Percentiles rank a stretch among this genome's conserved stretches.
Evolutionary conservation across 2,797 vertebrate genomes (phyloP).

Genomic region (Myotis findleyi): DNA sequence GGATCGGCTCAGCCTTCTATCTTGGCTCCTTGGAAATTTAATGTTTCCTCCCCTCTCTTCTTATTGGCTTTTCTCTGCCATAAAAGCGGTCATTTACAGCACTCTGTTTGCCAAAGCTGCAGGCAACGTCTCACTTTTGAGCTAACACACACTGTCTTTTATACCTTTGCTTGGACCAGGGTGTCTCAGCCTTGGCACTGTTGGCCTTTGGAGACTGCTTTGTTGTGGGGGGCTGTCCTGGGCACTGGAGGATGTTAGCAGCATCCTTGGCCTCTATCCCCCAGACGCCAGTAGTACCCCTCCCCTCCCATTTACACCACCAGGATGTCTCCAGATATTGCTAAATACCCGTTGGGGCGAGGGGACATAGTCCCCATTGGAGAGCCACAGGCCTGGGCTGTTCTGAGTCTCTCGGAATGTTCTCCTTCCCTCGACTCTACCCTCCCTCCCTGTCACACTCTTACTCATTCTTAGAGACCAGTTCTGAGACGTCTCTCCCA

Average conservation of each 20-base stretch:
- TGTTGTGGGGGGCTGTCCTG: not conserved
- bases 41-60: not conserved
- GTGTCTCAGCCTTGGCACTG: not conserved
- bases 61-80: not conserved
- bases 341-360: not conserved
- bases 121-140: slow-evolving; percentile 13
- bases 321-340: not conserved
- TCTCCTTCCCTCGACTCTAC: not conserved
- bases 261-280: not conserved
- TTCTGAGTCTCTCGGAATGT: not conserved
- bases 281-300: not conserved
- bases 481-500: slow-evolving; percentile 45
- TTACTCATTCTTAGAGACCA: not conserved
- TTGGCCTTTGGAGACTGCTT: not conserved
- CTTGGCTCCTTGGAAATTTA: slow-evolving; percentile 16
- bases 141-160: not conserved
- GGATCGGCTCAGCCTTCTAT: not conserved
- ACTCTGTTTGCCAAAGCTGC: not conserved
- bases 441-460: not conserved
- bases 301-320: not conserved
- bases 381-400: not conserved
- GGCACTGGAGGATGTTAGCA: not conserved
- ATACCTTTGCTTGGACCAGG: not conserved
- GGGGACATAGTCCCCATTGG: not conserved
- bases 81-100: slow-evolving; percentile 13